phyloP scores from a whole-genome alignment of 2,113 vertebrate species.

The Potamarius usumacintae region DNA sequence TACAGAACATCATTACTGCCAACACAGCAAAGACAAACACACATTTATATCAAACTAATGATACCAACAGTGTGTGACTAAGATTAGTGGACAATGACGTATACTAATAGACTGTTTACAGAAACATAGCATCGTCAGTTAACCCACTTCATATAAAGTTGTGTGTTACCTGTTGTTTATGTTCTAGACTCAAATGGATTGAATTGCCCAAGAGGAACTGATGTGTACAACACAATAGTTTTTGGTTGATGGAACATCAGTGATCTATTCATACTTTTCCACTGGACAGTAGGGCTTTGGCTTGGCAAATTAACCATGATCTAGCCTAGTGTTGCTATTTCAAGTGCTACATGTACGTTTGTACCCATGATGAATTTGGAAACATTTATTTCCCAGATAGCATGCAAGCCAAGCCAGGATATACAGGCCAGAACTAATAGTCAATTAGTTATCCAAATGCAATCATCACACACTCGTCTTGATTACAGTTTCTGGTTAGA shows the following conservation, averaged over 20 bases:
- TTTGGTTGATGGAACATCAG: background rate
- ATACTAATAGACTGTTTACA: constrained; percentile 36
- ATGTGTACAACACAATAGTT: background rate
- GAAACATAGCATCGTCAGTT: constrained; percentile 30
- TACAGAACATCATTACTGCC: constrained; percentile 53
- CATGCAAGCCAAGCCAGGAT: background rate
- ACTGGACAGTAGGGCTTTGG: background rate
- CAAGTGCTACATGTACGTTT: background rate
- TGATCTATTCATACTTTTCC: background rate
- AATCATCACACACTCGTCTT: background rate
- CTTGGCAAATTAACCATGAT: background rate
- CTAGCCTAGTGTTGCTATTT: background rate
- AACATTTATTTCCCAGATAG: background rate
- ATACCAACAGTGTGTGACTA: constrained; percentile 43
- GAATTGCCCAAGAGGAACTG: background rate
- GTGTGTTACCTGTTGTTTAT: background rate
- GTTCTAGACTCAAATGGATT: background rate
- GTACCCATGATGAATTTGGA: background rate
- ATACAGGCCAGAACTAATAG: background rate
- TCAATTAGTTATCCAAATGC: background rate
- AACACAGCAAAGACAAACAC: constrained; percentile 64
- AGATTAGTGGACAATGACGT: constrained; percentile 13
- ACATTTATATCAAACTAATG: constrained; percentile 54
- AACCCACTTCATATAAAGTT: background rate
- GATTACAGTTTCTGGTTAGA: background rate